phyloP scores from a whole-genome alignment of 2,888 invertebrate species.

The Drosophila incognita region DNA sequence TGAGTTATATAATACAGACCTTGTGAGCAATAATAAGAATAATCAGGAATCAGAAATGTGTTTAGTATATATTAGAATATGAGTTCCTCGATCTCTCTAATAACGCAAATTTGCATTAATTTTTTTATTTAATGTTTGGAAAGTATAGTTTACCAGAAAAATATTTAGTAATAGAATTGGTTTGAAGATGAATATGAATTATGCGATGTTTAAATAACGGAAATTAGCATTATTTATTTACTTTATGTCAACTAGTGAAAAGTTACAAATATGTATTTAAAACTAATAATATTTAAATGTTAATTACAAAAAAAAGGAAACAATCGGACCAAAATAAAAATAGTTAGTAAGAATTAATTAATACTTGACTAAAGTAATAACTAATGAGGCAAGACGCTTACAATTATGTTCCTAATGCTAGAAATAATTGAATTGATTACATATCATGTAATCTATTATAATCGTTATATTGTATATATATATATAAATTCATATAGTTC shows the following conservation, averaged over 20 bases:
- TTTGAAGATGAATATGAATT: not conserved
- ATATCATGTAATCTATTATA: too few relatives aligned
- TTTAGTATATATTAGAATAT: not conserved
- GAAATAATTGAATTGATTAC: not conserved
- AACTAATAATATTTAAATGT: not conserved
- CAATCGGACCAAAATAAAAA: not conserved
- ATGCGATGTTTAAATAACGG: not conserved
- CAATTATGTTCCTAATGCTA: not conserved
- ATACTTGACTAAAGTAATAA: not conserved
- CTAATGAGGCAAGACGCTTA: not conserved
- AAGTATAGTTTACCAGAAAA: not conserved
- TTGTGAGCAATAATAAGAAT: not conserved
- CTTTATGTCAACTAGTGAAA: not conserved
- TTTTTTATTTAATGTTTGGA: not conserved
- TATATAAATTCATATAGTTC: not conserved
- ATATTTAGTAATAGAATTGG: not conserved
- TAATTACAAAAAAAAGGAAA: not conserved
- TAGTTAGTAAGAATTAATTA: not conserved
- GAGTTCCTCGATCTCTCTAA: not conserved
- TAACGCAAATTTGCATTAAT: not conserved
- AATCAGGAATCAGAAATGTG: not conserved
- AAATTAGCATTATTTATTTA: not conserved
- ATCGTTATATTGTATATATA: not conserved
- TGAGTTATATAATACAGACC: slow-evolving; percentile 24
- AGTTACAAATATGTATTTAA: not conserved